Evolutionary conservation across 37 sponge, comb jelly and placozoan genomes (phyloP), one percentile per base, ranked within the genome.

Genomic region (Amphimedon queenslandica): DNA sequence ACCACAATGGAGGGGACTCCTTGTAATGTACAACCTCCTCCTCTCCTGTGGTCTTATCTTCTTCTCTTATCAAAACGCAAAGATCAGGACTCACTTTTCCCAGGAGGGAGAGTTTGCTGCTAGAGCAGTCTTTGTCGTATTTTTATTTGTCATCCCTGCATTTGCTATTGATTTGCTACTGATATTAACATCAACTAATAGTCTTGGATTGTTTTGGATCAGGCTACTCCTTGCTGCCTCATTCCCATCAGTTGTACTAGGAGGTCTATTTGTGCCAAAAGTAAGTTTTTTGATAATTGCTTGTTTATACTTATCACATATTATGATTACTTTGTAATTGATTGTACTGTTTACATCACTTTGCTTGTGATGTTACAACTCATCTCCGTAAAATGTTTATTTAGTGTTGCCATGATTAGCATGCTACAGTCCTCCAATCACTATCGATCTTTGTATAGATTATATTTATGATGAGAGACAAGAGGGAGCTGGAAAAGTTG

Each of bases 71-170:
- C 61, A 60, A 60, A 60, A 60, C 61, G 8, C 61, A 11, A 11
- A n/a, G 5, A 60, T 60, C 21, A 25, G 5, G 28, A 6, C 61
- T n/a, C 61, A 55, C 33, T 36, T 30, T 55, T 4, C 36, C 16
- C 77, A 65, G 66, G 24, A 71, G 66, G 69, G 84, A 77, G 72
- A 70, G 75, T 71, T 51, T 83, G 40, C 58, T 71, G 41, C 35
- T 63, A 24, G 77, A 77, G 65, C 67, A 75, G 33, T 60, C 5
- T 11, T 60, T 11, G 5, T 60, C 24, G 28, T 60, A 25, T 60
- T 60, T 25, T 6, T 60, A 6, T 11, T n/a, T 60, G 61, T 60
- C 13, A 13, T 13, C 8, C 53, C 53, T 18, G 8, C 53, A n/a
- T 60, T 60, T 60, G 24, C 21, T 60, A n/a, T 11, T n/a, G 21